Base-by-base conservation (phyloP, 2,888 invertebrate genomes). In the Drosophila anceps region DNA sequence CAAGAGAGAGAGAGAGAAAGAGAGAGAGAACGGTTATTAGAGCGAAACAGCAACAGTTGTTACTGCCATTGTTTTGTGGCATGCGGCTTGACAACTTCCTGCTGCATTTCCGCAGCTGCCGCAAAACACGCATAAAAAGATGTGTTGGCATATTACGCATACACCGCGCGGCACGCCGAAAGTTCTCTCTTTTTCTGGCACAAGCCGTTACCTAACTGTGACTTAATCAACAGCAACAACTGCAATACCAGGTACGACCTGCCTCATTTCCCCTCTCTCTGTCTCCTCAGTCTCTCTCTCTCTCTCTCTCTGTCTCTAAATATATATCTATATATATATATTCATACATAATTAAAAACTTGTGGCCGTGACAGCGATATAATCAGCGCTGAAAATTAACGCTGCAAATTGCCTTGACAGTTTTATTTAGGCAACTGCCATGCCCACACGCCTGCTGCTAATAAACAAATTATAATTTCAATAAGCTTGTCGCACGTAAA, bases 401-500 rank as follows among this genome's bases (percentile, higher is more conserved):
- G 37, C n/a, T 46, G 50, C 33, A 59, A 64, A 54, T 59, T 62
- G 51, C 55, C 37, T 24, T 76, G 69, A 66, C 62, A 66, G 60
- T 69, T 59, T 60, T 35, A 51, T 29, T 62, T 41, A 48, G 63
- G 63, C 58, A 60, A 53, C 46, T 43, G 43, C 37, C 29, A 57
- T 35, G 53, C 60, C 71, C 59, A 48, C 48, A 12, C 33, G 31
- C 37, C 64, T 66, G 55, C 69, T 69, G 81, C 73, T 88, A 76
- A 88, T 85, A 77, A 69, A 72, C 69, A 81, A 83, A 81, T 85
- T 79, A 83, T 76, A 88, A 85, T 84, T 88, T 88, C 83, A 88
- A 88, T 82, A 76, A 82, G 71, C 74, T 66, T 69, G 41, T 54
- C 51, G 50, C 54, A 55, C 53, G 60, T 37, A 60, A 76, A 84